Base-by-base conservation (phyloP, 2,797 vertebrate species). In the Labeo calbasu region DNA sequence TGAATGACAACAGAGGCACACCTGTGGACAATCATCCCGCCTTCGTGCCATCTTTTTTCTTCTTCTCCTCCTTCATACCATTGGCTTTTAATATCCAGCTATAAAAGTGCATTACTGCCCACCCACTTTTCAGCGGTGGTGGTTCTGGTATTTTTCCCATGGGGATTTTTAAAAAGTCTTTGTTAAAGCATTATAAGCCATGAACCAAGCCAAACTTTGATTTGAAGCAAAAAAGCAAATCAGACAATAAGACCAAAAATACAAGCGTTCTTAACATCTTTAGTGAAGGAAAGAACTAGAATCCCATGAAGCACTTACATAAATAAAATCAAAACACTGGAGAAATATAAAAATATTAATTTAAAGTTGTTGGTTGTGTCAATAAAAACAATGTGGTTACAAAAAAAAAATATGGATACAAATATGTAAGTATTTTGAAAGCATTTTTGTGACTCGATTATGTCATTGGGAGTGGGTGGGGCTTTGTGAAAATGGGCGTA, bases 1-100 rank as follows among this genome's bases (percentile, higher is more conserved):
- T 70, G 46, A 82, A 65, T 50, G 81, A 63, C 70, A 75, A 73
- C 81, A 75, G 63, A 70, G 40, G 40, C 82, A 71, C 82, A 84
- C 75, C 82, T 84, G 82, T 78, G 65, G 65, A 78, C 57, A 61
- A 71, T 63, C 82, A 63, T 77, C 75, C 53, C 65, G 2, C 63
- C 65, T 59, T 77, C 81, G 13, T 14, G 46, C 61, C 9, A 36
- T 76, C 15, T 21, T 76, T 43, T 51, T 8, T n/a, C 21, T n/a
- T 59, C 55, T 59, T 78, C 25, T n/a, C 25, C 59, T 61, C 43
- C 43, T 57, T n/a, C 32, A 77, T n/a, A 13, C 53, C 68, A 48
- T 10, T 61, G 68, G 55, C 55, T 28, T 61, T 63, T 13, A 72
- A 50, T n/a, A 50, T 50, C 19, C 23, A 48, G 51, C 61, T 61